A percentile compares a stretch with the other conserved stretches of the same genome.
Evolutionary conservation across 2,797 vertebrate genomes (phyloP).

Genomic region (Hephaestus fuliginosus): DNA sequence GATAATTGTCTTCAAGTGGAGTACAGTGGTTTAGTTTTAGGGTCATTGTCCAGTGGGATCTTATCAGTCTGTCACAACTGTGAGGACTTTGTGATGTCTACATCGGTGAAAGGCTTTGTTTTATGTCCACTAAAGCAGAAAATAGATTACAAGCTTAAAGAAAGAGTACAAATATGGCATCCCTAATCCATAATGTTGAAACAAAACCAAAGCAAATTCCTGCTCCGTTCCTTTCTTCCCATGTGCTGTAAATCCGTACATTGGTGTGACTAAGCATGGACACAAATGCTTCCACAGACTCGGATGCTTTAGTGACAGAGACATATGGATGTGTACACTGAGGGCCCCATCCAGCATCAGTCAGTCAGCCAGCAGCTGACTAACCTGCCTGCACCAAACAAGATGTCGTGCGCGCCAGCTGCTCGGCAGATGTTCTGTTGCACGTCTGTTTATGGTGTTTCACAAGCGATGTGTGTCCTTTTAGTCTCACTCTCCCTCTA

Average conservation of each 20-base stretch:
- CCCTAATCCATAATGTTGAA: constrained; percentile 11
- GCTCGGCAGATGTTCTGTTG: constrained; percentile 59
- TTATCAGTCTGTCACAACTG: constrained; percentile 25
- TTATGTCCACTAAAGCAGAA: constrained; percentile 9
- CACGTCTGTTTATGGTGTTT: constrained; percentile 68
- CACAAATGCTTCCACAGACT: constrained; percentile 31
- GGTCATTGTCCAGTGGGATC: constrained; percentile 37
- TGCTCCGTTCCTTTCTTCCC: constrained; percentile 8
- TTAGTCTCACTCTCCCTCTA: constrained; percentile 2
- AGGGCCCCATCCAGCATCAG: constrained; percentile 56
- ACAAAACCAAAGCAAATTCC: constrained; percentile 1
- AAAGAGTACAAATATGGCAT: neutral
- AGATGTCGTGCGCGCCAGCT: constrained; percentile 33
- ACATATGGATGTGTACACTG: constrained; percentile 69
- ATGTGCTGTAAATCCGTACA: constrained; percentile 10
- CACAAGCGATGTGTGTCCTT: constrained; percentile 17
- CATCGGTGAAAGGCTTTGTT: neutral
- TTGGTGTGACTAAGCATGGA: constrained; percentile 17
- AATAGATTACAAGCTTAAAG: neutral
- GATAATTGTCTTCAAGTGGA: constrained; percentile 32
- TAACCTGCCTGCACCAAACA: constrained; percentile 58
- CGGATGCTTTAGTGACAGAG: constrained; percentile 67
- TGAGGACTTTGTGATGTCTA: constrained; percentile 20
- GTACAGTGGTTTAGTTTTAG: constrained; percentile 42
- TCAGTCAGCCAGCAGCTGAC: constrained; percentile 57